These are phyloP conservation scores for Gasterosteus nipponicus DNA, from an alignment of 2,113 vertebrate genomes.

Conservation along the genomic window DNA sequence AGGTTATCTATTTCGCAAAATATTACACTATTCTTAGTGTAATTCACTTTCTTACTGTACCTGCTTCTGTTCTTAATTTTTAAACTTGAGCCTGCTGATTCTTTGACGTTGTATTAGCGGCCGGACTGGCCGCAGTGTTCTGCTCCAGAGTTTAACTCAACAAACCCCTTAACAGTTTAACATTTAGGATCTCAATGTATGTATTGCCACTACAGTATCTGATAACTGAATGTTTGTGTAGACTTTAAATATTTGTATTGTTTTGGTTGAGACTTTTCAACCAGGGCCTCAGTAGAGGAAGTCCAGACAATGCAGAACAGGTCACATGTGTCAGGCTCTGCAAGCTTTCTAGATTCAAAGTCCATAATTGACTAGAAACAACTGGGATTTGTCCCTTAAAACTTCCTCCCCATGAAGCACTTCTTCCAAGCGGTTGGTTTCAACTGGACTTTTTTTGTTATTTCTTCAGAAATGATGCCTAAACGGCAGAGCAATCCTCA, in stretches of 20 bases:
- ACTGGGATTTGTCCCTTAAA: background rate
- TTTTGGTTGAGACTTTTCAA: background rate
- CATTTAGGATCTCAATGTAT: background rate
- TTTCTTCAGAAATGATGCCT: constrained; percentile 51
- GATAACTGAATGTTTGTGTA: constrained; percentile 20
- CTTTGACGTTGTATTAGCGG: constrained; percentile 1
- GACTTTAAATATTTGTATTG: background rate
- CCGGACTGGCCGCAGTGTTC: background rate
- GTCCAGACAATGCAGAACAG: background rate
- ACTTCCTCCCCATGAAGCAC: background rate
- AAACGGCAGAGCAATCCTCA: background rate
- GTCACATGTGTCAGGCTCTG: constrained; percentile 3
- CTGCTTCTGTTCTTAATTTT: too few relatives aligned
- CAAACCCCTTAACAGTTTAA: background rate
- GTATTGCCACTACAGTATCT: background rate
- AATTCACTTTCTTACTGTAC: too few relatives aligned
- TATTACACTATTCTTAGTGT: too few relatives aligned
- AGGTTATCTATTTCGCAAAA: too few relatives aligned
- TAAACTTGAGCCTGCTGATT: too few relatives aligned
- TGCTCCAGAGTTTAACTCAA: too few relatives aligned
- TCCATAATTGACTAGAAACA: background rate
- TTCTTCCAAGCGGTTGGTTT: background rate
- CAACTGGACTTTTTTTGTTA: background rate
- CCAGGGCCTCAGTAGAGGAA: background rate
- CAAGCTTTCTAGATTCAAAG: background rate